phyloP scores from a whole-genome alignment of 2,113 vertebrate genomes.

The Myanophis thanlyinensis region DNA sequence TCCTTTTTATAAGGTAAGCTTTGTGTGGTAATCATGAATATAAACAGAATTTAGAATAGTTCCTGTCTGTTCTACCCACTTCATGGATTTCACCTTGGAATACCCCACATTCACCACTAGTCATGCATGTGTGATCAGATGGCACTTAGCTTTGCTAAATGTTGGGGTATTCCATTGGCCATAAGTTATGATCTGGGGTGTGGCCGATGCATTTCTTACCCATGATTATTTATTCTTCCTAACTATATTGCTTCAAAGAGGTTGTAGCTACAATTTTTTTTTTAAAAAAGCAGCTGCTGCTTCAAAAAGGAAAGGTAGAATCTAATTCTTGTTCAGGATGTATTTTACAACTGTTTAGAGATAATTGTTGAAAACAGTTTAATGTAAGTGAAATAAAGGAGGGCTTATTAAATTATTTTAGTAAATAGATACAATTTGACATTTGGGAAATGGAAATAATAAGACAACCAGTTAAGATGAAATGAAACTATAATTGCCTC shows the following conservation, averaged over 20 bases:
- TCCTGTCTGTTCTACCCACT: background rate
- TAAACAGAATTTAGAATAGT: too few relatives aligned
- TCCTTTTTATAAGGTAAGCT: background rate
- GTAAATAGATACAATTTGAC: slow-evolving; percentile 9
- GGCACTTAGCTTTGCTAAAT: background rate
- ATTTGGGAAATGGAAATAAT: slow-evolving; percentile 1
- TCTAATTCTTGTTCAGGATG: background rate
- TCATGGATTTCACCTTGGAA: background rate
- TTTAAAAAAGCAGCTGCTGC: background rate
- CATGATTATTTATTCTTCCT: background rate
- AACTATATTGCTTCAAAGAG: background rate
- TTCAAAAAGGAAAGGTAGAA: background rate
- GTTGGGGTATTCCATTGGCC: background rate
- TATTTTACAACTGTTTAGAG: background rate
- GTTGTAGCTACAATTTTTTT: background rate
- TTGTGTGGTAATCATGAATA: background rate
- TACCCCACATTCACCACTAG: background rate
- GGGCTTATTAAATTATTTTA: slow-evolving; percentile 8
- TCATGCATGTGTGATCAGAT: background rate
- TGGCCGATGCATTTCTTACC: background rate
- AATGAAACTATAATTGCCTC: background rate
- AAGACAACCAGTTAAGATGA: background rate
- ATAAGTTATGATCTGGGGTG: background rate
- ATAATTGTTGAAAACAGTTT: background rate
- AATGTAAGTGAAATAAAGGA: background rate